Evolutionary conservation across 2,888 invertebrate genomes (phyloP).

Genomic region (Apomyelois bistriatella): DNA sequence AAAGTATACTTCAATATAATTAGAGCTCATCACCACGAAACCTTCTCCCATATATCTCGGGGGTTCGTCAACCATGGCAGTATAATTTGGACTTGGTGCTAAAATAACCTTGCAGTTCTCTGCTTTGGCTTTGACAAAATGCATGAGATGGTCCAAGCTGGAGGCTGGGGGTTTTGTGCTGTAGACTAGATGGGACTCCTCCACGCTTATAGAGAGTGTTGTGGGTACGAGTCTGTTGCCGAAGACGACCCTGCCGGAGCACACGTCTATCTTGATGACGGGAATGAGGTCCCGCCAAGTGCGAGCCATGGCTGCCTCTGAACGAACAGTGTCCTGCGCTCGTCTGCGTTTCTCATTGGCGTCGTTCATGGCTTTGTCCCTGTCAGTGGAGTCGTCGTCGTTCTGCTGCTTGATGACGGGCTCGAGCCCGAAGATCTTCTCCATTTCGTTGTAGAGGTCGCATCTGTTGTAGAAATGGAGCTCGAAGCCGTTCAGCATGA

Average conservation of each 20-base stretch:
- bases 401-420: conserved; percentile 86
- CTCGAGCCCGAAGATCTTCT: conserved; percentile 92
- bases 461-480: conserved; percentile 97
- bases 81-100: conserved; percentile 97
- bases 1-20: conserved; percentile 96
- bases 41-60: conserved; percentile 98
- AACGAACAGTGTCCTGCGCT: conserved; percentile 77
- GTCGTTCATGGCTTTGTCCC: conserved; percentile 81
- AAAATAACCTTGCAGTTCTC: conserved; percentile 97
- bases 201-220: conserved; percentile 93
- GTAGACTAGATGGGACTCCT: conserved; percentile 96
- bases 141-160: conserved; percentile 96
- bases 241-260: conserved; percentile 94
- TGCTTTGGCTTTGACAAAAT: conserved; percentile 95
- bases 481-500: conserved; percentile 96
- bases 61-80: conserved; percentile 95
- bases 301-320: conserved; percentile 91
- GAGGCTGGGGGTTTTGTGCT: conserved; percentile 97
- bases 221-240: conserved; percentile 97
- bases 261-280: conserved; percentile 96
- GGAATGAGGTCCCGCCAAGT: conserved; percentile 98
- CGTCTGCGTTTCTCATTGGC: conserved; percentile 80
- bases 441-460: conserved; percentile 90
- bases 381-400: conserved; percentile 74
- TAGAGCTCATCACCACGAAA: conserved; percentile 97